These are phyloP conservation scores for Bovichtus diacanthus DNA, from an alignment of 2,797 vertebrate species.

Conservation along the genomic window DNA sequence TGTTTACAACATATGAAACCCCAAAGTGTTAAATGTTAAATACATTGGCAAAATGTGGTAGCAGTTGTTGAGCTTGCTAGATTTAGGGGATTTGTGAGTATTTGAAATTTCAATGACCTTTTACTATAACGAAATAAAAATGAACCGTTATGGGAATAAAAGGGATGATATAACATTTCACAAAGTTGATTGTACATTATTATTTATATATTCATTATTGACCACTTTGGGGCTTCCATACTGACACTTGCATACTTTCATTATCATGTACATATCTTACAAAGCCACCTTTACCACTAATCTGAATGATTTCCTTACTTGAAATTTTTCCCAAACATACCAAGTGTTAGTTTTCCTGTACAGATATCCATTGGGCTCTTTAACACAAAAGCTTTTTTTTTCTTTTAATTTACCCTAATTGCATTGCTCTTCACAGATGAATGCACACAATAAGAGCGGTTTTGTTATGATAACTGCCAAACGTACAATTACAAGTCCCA, in stretches of 20 bases:
- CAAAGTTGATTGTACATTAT: not conserved
- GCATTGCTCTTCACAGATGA: constrained; percentile 50
- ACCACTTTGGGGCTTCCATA: not conserved
- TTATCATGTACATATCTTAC: not conserved
- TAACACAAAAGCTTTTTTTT: constrained; percentile 15
- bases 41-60: not conserved
- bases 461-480: constrained; percentile 68
- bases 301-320: constrained; percentile 30
- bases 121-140: not conserved
- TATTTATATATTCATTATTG: not conserved
- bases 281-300: not conserved
- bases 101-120: no score
- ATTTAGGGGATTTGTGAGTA: no score
- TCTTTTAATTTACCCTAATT: constrained; percentile 58
- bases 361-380: constrained; percentile 27
- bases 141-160: not conserved
- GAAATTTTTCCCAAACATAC: constrained; percentile 14
- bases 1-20: not conserved
- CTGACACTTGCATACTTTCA: not conserved
- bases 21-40: not conserved
- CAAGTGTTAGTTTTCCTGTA: constrained; percentile 7
- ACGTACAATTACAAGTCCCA: constrained; percentile 71
- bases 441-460: constrained; percentile 35
- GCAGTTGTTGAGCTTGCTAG: not conserved
- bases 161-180: not conserved